phyloP scores from a whole-genome alignment of 2,797 vertebrate species.

The Uromys caudimaculatus region DNA sequence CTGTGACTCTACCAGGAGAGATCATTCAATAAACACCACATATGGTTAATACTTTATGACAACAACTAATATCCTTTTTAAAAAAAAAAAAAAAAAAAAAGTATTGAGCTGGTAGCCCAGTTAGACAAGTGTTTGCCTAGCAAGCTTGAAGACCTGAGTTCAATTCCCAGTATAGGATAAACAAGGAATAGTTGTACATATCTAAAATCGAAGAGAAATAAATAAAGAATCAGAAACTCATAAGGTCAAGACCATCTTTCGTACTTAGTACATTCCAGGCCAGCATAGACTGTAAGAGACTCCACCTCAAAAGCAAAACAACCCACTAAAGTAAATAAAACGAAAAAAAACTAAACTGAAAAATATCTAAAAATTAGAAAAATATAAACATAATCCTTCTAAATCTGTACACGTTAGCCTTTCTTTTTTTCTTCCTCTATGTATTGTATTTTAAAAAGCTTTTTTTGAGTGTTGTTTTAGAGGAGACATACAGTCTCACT shows the following conservation, averaged over 20 bases:
- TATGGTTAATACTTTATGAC: background rate
- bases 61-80: background rate
- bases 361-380: background rate
- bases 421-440: background rate
- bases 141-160: background rate
- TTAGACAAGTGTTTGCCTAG: background rate
- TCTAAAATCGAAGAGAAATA: background rate
- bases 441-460: background rate
- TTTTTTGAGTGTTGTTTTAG: background rate
- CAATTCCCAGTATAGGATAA: background rate
- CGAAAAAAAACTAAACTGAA: background rate
- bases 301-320: background rate
- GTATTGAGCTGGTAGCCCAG: background rate
- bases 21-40: background rate
- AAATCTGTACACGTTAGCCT: background rate
- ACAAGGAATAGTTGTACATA: background rate
- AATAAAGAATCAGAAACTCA: background rate
- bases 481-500: background rate
- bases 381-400: background rate
- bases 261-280: background rate
- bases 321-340: background rate
- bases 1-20: background rate
- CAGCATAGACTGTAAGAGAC: background rate
- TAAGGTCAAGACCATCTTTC: background rate
- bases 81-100: background rate